Conservation (phyloP, 2,113 vertebrate species). For the Mirounga angustirostris region DNA sequence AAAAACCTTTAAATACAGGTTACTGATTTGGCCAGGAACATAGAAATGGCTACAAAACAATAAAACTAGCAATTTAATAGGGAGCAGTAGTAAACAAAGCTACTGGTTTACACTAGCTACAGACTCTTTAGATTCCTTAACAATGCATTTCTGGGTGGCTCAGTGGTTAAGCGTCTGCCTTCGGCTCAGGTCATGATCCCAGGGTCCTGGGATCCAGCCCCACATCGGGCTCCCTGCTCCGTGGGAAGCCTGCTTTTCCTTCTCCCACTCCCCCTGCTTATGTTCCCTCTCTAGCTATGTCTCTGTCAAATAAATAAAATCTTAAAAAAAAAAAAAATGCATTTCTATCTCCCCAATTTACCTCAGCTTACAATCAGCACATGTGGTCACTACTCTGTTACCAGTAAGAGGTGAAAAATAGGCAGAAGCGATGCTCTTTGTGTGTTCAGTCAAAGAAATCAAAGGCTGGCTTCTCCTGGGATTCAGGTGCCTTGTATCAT, state of each 20-base stretch:
- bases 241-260: too few relatives aligned
- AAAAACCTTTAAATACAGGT: background rate
- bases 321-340: background rate
- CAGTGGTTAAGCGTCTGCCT: too few relatives aligned
- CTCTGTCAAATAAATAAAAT: too few relatives aligned
- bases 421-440: slow-evolving; percentile 88
- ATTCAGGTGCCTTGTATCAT: slow-evolving; percentile 91
- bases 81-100: background rate
- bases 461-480: slow-evolving; percentile 81
- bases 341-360: slow-evolving; percentile 74
- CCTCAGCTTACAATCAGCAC: slow-evolving; percentile 92
- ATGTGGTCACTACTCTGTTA: slow-evolving; percentile 91
- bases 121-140: slow-evolving; percentile 36
- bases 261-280: too few relatives aligned
- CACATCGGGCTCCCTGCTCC: too few relatives aligned
- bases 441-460: slow-evolving; percentile 88
- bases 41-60: background rate
- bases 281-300: too few relatives aligned
- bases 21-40: background rate
- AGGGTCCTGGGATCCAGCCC: too few relatives aligned
- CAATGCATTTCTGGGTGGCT: background rate
- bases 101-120: background rate
- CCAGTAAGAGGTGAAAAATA: slow-evolving; percentile 94
- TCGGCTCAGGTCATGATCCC: too few relatives aligned
- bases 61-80: background rate